Conservation (phyloP, 2,113 vertebrate species). For the Rynchops niger region DNA sequence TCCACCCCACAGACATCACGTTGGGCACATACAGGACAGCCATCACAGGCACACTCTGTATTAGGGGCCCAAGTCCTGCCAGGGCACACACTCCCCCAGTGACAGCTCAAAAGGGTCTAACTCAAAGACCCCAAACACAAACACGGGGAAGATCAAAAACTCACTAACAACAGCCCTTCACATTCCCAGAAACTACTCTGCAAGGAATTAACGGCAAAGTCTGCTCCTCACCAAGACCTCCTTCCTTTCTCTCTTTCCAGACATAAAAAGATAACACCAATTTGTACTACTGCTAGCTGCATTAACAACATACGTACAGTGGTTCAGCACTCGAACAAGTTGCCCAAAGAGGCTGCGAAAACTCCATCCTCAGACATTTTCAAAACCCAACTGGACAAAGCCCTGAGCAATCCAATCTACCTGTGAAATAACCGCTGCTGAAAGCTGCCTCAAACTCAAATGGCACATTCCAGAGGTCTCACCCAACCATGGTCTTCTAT, state of each 20-base stretch:
- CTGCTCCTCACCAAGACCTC: neutral
- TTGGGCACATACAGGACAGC: neutral
- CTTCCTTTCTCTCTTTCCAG: neutral
- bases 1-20: accelerated
- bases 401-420: neutral
- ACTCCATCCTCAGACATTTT: neutral
- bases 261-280: neutral
- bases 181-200: neutral
- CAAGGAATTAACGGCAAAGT: neutral
- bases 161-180: neutral
- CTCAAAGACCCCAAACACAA: neutral
- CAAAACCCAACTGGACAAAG: neutral
- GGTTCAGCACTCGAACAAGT: neutral
- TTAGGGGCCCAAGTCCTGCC: neutral
- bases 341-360: neutral
- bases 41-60: neutral
- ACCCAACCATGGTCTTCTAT: neutral
- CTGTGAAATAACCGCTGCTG: neutral
- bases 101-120: neutral
- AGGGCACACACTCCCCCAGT: neutral
- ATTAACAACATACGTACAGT: neutral
- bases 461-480: neutral
- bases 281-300: neutral
- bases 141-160: neutral
- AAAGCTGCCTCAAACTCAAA: neutral